A percentile compares a stretch with the other conserved stretches of the same genome.
Evolutionary conservation across 92 coral and sea anemone species (phyloP).

Genomic region (Micromussa lordhowensis): DNA sequence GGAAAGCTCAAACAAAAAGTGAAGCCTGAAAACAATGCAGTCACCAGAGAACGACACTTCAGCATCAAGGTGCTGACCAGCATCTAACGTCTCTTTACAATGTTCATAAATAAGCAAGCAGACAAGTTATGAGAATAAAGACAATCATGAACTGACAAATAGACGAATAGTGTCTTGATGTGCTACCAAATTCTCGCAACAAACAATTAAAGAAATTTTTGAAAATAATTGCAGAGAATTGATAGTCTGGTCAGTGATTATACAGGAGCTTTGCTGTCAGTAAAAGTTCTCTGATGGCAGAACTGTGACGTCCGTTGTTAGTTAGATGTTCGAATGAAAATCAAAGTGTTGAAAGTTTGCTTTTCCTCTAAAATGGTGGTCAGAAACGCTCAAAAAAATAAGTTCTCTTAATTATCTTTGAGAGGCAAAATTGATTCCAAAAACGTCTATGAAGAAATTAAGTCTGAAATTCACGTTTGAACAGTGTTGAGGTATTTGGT

Average conservation of each 20-base stretch:
- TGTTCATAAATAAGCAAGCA: neutral
- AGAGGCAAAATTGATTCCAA: neutral
- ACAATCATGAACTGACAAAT: neutral
- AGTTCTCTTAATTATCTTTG: neutral
- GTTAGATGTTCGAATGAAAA: neutral
- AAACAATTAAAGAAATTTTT: neutral
- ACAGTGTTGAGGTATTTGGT: neutral
- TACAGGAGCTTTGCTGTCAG: neutral
- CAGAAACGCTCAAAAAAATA: neutral
- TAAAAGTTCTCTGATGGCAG: neutral
- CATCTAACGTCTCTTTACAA: neutral
- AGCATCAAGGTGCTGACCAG: conserved; percentile 61
- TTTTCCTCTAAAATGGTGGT: neutral
- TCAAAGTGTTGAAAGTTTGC: neutral
- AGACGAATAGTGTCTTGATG: neutral
- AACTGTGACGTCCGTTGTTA: neutral
- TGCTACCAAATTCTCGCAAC: neutral
- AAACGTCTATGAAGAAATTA: neutral
- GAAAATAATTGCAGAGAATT: neutral
- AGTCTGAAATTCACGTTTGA: neutral
- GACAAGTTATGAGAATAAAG: neutral
- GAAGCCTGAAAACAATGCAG: conserved; percentile 55
- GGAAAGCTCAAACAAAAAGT: conserved; percentile 73
- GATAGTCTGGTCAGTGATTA: neutral
- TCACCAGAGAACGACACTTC: conserved; percentile 67